Percentiles rank a stretch among this genome's conserved stretches.
Conservation (phyloP, 2,888 invertebrate genomes). For the Chymomyza amoena region DNA sequence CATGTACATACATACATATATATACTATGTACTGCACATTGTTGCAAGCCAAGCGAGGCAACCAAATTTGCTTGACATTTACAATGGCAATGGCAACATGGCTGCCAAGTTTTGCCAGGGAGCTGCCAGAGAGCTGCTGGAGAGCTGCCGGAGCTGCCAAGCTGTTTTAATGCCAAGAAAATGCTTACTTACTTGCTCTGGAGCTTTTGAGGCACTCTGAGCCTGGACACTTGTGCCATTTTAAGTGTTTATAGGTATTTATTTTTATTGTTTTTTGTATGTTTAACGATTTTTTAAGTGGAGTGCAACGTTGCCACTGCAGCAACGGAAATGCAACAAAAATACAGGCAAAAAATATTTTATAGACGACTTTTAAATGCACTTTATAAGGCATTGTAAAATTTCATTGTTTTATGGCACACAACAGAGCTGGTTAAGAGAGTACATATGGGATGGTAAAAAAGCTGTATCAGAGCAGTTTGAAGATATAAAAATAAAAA, state of each 20-base stretch:
- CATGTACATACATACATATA: constrained; percentile 13
- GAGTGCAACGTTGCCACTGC: constrained; percentile 46
- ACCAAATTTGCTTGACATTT: constrained; percentile 70
- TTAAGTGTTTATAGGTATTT: constrained; percentile 72
- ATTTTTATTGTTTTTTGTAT: constrained; percentile 70
- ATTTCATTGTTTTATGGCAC: not conserved
- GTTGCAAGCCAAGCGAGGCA: constrained; percentile 43
- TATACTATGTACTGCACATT: constrained; percentile 9
- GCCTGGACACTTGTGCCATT: constrained; percentile 57
- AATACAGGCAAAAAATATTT: not conserved
- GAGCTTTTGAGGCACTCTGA: not conserved
- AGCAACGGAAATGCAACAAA: constrained; percentile 12
- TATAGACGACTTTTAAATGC: not conserved
- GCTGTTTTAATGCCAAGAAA: constrained; percentile 25
- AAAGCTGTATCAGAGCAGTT: too few species aligned
- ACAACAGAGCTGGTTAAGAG: not conserved
- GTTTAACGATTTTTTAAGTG: constrained; percentile 71
- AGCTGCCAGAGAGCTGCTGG: constrained; percentile 22
- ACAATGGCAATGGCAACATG: constrained; percentile 53
- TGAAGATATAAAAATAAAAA: too few species aligned
- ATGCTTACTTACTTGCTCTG: constrained; percentile 31
- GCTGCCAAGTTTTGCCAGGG: not conserved
- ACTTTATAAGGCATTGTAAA: not conserved
- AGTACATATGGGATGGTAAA: not conserved
- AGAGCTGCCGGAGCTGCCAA: constrained; percentile 27